Percentiles rank a stretch among this genome's conserved stretches.
phyloP scores from a whole-genome alignment of 2,113 vertebrate species.

The Chionodraco myersi region DNA sequence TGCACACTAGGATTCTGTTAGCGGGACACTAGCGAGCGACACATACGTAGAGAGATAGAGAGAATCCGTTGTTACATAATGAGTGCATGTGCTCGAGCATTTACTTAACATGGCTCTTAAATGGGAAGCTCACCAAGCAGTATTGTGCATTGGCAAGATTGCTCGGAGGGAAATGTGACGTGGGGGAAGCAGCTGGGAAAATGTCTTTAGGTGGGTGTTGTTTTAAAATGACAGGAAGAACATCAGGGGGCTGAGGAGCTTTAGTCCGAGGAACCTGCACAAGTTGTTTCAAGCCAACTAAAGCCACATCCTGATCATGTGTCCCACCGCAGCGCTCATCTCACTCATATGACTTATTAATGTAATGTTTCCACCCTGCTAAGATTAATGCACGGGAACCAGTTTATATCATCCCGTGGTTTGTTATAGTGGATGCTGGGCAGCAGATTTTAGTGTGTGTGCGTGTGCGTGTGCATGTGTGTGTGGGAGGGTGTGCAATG shows the following conservation, averaged over 20 bases:
- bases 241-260: conserved; percentile 55
- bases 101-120: conserved; percentile 50
- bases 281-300: conserved; percentile 57
- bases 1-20: conserved; percentile 26
- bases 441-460: not conserved
- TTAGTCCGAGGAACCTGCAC: conserved; percentile 38
- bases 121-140: conserved; percentile 34
- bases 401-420: conserved; percentile 38
- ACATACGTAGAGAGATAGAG: conserved; percentile 27
- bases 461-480: too few species aligned
- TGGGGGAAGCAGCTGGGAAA: conserved; percentile 59
- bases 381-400: conserved; percentile 46
- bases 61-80: conserved; percentile 47
- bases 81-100: conserved; percentile 46
- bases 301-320: conserved; percentile 61
- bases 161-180: conserved; percentile 59
- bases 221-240: conserved; percentile 65
- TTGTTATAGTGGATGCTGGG: conserved; percentile 18
- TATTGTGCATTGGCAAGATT: conserved; percentile 36
- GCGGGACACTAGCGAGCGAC: conserved; percentile 12
- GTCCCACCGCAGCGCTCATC: conserved; percentile 38
- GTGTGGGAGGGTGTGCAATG: not conserved
- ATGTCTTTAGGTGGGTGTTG: conserved; percentile 61
- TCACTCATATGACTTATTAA: conserved; percentile 31
- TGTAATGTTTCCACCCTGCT: conserved; percentile 30